These are phyloP conservation scores for Rhinopomastus cyanomelas DNA, from an alignment of 2,113 vertebrate species.

Conservation along the genomic window DNA sequence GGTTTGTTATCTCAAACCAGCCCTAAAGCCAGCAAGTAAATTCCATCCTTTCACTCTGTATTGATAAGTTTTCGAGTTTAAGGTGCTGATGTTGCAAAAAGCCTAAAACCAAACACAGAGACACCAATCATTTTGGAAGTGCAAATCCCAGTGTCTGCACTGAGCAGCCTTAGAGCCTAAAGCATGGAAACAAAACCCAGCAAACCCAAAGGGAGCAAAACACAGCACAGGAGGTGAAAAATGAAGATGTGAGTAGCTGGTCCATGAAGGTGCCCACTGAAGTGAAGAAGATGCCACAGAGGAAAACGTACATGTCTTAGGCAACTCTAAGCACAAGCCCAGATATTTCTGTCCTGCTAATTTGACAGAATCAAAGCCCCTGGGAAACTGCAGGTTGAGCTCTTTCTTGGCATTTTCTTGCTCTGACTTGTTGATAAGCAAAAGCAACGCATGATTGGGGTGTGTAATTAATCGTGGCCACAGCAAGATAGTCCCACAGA, in stretches of 20 bases:
- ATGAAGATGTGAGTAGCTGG: background rate
- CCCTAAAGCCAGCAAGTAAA: background rate
- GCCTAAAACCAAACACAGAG: background rate
- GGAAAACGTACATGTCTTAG: background rate
- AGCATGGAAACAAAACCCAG: fast-evolving
- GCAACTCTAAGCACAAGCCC: background rate
- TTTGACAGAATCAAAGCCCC: background rate
- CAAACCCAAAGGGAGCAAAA: background rate
- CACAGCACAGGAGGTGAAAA: background rate
- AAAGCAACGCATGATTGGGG: background rate
- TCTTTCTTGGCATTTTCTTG: background rate
- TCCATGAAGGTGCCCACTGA: background rate
- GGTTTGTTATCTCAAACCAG: too few relatives aligned
- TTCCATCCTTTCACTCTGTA: background rate
- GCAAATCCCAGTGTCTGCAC: background rate
- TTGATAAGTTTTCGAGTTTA: background rate
- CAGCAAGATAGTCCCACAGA: background rate
- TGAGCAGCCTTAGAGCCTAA: background rate
- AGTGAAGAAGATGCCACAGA: background rate
- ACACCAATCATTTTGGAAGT: background rate
- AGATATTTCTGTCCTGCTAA: background rate
- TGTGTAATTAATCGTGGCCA: background rate
- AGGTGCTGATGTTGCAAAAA: background rate
- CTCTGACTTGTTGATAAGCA: background rate
- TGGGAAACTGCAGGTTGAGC: background rate